Conservation (phyloP, 2,113 vertebrate species). For the Suncus etruscus region DNA sequence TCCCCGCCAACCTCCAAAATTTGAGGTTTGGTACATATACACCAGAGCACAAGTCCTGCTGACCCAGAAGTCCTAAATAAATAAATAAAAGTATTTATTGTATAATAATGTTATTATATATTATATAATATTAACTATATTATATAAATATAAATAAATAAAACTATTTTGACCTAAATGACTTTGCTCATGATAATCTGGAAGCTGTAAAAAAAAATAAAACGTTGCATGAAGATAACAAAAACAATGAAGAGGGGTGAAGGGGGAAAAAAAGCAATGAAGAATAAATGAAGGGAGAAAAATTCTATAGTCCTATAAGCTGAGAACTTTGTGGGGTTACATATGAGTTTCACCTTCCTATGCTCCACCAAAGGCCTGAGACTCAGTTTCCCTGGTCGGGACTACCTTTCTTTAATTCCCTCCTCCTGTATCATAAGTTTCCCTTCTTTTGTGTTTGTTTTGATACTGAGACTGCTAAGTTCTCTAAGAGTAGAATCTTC, state of each 20-base stretch:
- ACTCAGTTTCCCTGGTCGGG: conserved; percentile 21
- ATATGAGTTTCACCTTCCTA: no score
- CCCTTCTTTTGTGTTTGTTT: conserved; percentile 56
- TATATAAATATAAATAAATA: neutral
- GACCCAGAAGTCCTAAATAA: no score
- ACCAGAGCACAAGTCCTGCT: no score
- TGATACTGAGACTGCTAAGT: conserved; percentile 47
- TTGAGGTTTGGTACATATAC: no score
- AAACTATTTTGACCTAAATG: neutral
- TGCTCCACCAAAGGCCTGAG: neutral
- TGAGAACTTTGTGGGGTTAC: neutral
- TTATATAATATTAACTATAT: no score
- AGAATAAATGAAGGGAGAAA: neutral
- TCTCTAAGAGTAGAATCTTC: conserved; percentile 55
- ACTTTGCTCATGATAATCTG: neutral
- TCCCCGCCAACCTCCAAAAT: no score
- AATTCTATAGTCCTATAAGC: neutral
- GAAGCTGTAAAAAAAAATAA: neutral
- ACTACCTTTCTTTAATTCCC: conserved; percentile 48
- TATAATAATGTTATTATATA: no score
- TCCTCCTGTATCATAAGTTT: conserved; percentile 17
- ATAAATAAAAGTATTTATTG: no score
- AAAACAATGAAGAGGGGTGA: no score
- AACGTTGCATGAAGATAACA: no score
- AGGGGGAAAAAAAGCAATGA: neutral